A percentile compares a stretch with the other conserved stretches of the same genome.
phyloP scores from a whole-genome alignment of 2,888 invertebrate genomes.

The Didymodactylos carnosus region DNA sequence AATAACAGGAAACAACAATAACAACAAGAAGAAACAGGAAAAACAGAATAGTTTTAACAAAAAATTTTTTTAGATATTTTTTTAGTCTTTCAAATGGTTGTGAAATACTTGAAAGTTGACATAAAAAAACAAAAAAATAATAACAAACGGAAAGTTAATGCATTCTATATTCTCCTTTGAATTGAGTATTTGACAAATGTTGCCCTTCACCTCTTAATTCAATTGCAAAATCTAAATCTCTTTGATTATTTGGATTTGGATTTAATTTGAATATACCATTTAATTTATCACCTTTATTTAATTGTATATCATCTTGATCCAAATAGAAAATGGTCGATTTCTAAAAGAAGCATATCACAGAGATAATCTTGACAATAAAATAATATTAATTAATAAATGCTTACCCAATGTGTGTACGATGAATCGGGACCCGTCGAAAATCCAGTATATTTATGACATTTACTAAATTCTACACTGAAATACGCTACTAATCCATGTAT shows the following conservation, averaged over 20 bases:
- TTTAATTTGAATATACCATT: background rate
- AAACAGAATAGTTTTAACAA: too few species aligned
- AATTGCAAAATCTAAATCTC: background rate
- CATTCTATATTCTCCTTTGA: background rate
- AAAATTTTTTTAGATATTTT: too few species aligned
- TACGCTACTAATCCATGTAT: constrained; percentile 92
- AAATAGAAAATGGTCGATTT: constrained; percentile 90
- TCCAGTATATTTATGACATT: constrained; percentile 91
- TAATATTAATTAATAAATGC: too few species aligned
- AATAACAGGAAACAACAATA: too few species aligned
- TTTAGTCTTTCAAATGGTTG: too few species aligned
- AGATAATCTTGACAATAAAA: too few species aligned
- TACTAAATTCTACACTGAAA: constrained; percentile 97
- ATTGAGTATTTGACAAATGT: background rate
- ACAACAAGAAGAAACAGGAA: too few species aligned
- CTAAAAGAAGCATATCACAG: too few species aligned
- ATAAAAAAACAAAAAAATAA: too few species aligned
- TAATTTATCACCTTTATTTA: background rate
- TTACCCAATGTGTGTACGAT: constrained; percentile 97
- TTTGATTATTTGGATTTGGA: background rate
- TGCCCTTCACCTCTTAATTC: background rate
- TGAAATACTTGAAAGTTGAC: too few species aligned
- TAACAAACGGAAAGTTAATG: too few species aligned
- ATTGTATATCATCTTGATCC: constrained; percentile 39
- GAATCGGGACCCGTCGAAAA: constrained; percentile 92